These are phyloP conservation scores for Merluccius polli DNA, from an alignment of 2,797 vertebrate species.

Conservation along the genomic window DNA sequence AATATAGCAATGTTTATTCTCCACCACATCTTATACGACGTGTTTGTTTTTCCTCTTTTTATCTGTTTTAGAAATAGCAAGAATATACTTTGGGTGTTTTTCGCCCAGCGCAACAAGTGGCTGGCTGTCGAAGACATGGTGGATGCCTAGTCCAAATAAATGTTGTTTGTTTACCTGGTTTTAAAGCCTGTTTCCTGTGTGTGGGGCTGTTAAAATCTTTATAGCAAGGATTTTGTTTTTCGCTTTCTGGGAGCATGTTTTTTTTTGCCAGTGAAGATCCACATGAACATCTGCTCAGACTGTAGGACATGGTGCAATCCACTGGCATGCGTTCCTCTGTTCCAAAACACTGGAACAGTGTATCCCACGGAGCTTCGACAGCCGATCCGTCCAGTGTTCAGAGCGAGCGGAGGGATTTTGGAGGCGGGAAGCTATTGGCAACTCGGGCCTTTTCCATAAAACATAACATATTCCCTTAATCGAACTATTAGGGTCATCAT, in stretches of 20 bases:
- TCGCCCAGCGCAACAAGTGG: neutral
- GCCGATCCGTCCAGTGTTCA: neutral
- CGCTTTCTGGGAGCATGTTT: constrained; percentile 1
- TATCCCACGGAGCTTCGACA: neutral
- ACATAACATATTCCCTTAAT: constrained; percentile 11
- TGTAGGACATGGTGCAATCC: constrained; percentile 14
- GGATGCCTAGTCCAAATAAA: constrained; percentile 34
- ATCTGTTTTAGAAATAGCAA: constrained; percentile 55
- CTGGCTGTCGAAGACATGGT: neutral
- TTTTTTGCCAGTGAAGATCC: constrained; percentile 18
- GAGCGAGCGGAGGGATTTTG: neutral
- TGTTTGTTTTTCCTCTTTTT: constrained; percentile 54
- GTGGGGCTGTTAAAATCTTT: constrained; percentile 45
- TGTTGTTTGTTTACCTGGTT: constrained; percentile 45
- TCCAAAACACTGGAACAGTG: constrained; percentile 25
- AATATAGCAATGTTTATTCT: constrained; percentile 44
- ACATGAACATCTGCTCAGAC: constrained; percentile 30
- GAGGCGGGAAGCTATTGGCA: constrained; percentile 12
- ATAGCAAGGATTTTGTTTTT: constrained; percentile 16
- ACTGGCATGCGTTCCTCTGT: constrained; percentile 24
- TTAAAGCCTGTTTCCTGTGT: constrained; percentile 34
- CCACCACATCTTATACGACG: constrained; percentile 38
- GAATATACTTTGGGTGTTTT: constrained; percentile 32
- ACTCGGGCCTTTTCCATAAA: constrained; percentile 15
- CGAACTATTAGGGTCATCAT: neutral